Evolutionary conservation across 2,888 invertebrate genomes (phyloP).

Genomic region (Brenthis ino): DNA sequence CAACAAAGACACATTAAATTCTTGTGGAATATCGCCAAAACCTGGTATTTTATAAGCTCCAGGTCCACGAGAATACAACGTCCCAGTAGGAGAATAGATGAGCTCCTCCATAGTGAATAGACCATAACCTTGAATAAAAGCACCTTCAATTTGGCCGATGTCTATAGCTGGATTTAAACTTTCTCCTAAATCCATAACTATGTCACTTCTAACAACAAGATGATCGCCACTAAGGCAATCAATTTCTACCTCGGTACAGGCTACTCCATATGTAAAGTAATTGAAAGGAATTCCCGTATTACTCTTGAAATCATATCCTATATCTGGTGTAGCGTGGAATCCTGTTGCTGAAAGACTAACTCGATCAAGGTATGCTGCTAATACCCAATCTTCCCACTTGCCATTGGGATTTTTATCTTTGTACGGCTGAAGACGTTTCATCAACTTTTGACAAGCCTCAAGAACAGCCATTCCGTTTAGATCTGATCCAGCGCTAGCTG

Average conservation of each 20-base stretch:
- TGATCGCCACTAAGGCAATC: conserved; percentile 98
- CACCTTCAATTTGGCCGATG: conserved; percentile 98
- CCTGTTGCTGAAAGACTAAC: conserved; percentile 92
- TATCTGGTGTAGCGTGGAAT: conserved; percentile 89
- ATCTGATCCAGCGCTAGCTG: conserved; percentile 94
- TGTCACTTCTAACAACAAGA: conserved; percentile 92
- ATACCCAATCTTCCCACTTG: conserved; percentile 93
- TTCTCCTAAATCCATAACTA: conserved; percentile 98
- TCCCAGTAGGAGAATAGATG: conserved; percentile 92
- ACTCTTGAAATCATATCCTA: conserved; percentile 87
- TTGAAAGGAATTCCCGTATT: conserved; percentile 89
- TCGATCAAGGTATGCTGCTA: conserved; percentile 88
- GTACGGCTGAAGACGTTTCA: conserved; percentile 88
- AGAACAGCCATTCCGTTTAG: conserved; percentile 95
- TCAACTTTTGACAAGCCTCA: conserved; percentile 89
- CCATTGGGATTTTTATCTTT: conserved; percentile 88
- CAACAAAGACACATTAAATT: conserved; percentile 95
- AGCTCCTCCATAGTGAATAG: conserved; percentile 95
- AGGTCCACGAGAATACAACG: conserved; percentile 92
- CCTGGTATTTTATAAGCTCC: conserved; percentile 97
- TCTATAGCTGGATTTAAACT: conserved; percentile 98
- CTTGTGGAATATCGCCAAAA: conserved; percentile 94
- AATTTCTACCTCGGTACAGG: conserved; percentile 94
- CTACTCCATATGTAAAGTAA: conserved; percentile 94
- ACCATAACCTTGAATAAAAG: conserved; percentile 96